Conservation (phyloP, 2,797 vertebrate species). For the Chaetophractus vellerosus region DNA sequence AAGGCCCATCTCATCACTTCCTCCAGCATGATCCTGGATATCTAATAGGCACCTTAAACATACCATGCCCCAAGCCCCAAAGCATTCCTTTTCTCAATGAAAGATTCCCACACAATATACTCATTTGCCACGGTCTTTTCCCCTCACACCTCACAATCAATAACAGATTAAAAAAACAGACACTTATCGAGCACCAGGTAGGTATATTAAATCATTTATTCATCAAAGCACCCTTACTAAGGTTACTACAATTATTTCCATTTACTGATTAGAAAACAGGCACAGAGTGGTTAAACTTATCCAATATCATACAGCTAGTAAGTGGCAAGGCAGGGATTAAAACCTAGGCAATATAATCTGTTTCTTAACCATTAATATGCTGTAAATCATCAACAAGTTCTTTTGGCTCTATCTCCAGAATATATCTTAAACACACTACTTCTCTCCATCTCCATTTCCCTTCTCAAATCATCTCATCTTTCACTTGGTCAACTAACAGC, state of each 20-base stretch:
- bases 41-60: background rate
- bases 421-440: background rate
- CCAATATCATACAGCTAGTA: background rate
- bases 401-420: background rate
- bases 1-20: background rate
- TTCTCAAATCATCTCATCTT: background rate
- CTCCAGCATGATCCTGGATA: background rate
- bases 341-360: no score
- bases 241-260: background rate
- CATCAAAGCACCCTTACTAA: background rate
- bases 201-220: background rate
- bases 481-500: background rate
- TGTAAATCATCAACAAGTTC: background rate
- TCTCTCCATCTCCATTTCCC: background rate
- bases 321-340: background rate
- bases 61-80: background rate
- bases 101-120: background rate
- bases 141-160: background rate
- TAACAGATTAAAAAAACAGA: background rate
- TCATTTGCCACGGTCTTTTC: background rate
- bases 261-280: background rate
- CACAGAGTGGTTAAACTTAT: background rate
- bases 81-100: background rate
- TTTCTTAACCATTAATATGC: background rate
- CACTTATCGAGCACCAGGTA: background rate